These are phyloP conservation scores for Aphaenogaster ashmeadi DNA, from an alignment of 1,140 invertebrate species.

Conservation along the genomic window DNA sequence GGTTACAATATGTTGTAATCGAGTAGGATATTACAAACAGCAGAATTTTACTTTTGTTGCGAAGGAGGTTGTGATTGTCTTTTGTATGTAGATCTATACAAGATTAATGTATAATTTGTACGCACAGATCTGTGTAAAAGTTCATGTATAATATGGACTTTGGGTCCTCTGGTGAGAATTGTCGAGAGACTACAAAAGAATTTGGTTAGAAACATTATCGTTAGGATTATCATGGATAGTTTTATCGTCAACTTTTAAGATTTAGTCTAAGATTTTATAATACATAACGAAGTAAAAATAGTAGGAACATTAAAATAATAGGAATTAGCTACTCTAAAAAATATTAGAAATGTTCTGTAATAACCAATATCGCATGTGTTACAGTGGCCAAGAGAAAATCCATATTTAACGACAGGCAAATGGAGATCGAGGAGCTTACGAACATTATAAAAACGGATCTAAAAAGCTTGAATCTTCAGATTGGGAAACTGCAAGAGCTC, in stretches of 20 bases:
- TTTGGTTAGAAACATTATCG: not conserved
- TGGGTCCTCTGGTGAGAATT: not conserved
- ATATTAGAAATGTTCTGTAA: not conserved
- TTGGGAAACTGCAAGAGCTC: conserved; percentile 94
- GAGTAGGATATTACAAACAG: not conserved
- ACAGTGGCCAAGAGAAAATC: conserved; percentile 98
- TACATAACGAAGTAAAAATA: not conserved
- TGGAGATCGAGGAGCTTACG: conserved; percentile 99
- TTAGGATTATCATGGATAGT: not conserved
- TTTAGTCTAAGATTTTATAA: not conserved
- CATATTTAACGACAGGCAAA: conserved; percentile 97
- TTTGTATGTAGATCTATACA: not conserved
- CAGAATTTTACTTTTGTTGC: not conserved
- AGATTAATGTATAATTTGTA: no score
- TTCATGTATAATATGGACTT: not conserved
- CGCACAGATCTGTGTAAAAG: not conserved
- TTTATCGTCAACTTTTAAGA: not conserved
- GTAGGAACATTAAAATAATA: not conserved
- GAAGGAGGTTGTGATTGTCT: not conserved
- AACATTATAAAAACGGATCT: conserved; percentile 99
- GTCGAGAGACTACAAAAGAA: not conserved
- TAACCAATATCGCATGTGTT: conserved; percentile 83
- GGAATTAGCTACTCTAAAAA: not conserved
- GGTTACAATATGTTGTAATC: not conserved
- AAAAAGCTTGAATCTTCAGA: conserved; percentile 97